These are phyloP conservation scores for Chaetodon trifasciatus DNA, from an alignment of 2,797 vertebrate genomes.

Conservation along the genomic window DNA sequence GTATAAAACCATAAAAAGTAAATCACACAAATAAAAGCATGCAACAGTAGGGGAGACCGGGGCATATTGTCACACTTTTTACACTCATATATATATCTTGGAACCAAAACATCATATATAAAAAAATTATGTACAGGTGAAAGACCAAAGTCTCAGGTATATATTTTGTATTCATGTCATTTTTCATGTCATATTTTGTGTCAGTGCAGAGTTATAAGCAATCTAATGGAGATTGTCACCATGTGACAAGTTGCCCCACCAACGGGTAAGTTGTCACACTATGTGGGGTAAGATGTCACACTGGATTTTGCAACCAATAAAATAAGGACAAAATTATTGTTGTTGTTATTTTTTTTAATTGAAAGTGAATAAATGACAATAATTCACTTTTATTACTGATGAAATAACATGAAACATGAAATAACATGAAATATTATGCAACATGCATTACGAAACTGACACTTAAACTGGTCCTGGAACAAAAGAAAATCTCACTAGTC, in stretches of 20 bases:
- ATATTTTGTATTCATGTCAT: not conserved
- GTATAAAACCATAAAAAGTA: too few species aligned
- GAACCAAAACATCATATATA: not conserved
- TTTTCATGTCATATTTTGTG: not conserved
- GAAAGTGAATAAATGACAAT: not conserved
- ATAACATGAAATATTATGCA: not conserved
- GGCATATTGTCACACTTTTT: too few species aligned
- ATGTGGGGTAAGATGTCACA: not conserved
- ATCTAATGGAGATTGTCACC: not conserved
- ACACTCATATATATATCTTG: not conserved
- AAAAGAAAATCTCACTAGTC: not conserved
- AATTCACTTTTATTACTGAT: not conserved
- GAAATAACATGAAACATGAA: not conserved
- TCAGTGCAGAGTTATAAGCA: conserved; percentile 1
- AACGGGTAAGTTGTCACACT: not conserved
- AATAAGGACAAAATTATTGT: conserved; percentile 1
- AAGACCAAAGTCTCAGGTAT: not conserved
- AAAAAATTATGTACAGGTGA: conserved; percentile 1
- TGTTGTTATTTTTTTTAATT: not conserved
- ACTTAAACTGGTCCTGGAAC: not conserved
- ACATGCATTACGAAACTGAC: not conserved
- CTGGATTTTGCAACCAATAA: not conserved
- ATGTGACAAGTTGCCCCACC: not conserved
- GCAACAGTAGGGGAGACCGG: too few species aligned
- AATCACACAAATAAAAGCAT: too few species aligned